Percentiles rank a stretch among this genome's conserved stretches.
Conservation (phyloP, 2,113 vertebrate genomes). For the Cygnus buccinator region DNA sequence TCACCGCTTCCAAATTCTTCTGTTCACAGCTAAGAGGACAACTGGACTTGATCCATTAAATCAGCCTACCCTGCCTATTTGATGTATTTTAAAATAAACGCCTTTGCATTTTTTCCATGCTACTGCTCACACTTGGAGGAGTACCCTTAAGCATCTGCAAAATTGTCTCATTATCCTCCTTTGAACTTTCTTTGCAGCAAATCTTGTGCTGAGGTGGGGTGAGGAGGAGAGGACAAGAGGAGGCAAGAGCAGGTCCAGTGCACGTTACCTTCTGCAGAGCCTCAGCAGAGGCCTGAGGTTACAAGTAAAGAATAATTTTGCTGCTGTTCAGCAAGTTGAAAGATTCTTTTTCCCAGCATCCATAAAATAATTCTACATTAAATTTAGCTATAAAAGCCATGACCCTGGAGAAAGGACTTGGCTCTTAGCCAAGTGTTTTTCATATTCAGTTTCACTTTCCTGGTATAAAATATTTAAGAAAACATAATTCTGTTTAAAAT, state of each 20-base stretch:
- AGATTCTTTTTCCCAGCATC: neutral
- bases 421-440: conserved; percentile 41
- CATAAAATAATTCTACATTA: conserved; percentile 26
- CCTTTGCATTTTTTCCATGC: neutral
- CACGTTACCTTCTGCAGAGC: neutral
- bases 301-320: neutral
- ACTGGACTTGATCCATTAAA: neutral
- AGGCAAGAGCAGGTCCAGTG: neutral
- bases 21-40: neutral
- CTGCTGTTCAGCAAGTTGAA: neutral
- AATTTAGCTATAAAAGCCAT: neutral
- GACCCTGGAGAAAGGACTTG: conserved; percentile 26
- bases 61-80: neutral
- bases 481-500: conserved; percentile 50
- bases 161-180: neutral
- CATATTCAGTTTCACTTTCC: conserved; percentile 43
- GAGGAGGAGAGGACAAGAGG: neutral
- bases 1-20: neutral
- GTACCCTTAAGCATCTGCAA: neutral
- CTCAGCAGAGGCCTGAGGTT: neutral
- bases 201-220: neutral
- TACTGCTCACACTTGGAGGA: neutral
- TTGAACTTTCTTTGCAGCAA: neutral
- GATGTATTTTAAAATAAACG: neutral
- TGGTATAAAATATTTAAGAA: conserved; percentile 58